phyloP scores from a whole-genome alignment of 2,888 invertebrate species.

The Metellina segmentata region DNA sequence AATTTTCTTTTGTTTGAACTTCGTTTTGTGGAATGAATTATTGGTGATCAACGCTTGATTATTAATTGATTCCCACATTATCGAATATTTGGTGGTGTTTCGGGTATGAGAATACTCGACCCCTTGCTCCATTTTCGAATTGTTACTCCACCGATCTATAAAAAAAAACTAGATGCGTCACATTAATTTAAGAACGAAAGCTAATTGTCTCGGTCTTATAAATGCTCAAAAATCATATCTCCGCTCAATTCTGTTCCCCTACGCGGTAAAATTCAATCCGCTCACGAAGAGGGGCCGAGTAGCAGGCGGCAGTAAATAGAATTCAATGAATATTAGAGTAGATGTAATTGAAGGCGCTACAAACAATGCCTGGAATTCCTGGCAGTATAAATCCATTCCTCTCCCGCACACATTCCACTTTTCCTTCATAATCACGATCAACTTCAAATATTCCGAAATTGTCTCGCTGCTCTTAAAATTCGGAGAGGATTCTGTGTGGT shows the following conservation, averaged over 20 bases:
- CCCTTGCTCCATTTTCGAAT: too few relatives aligned
- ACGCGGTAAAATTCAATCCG: not conserved
- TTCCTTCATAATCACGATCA: constrained; percentile 39
- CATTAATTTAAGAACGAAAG: too few relatives aligned
- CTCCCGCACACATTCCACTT: constrained; percentile 23
- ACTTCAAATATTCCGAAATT: constrained; percentile 67
- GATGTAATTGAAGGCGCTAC: constrained; percentile 58
- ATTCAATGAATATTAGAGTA: constrained; percentile 41
- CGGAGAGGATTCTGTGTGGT: not conserved
- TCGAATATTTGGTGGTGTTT: too few relatives aligned
- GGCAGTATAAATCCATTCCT: constrained; percentile 52
- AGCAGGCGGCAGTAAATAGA: not conserved
- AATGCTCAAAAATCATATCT: too few relatives aligned
- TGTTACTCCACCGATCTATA: too few relatives aligned
- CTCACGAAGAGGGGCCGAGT: not conserved
- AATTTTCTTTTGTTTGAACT: too few relatives aligned
- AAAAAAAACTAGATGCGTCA: too few relatives aligned
- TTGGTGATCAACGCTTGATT: too few relatives aligned
- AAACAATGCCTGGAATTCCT: constrained; percentile 61
- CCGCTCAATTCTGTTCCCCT: not conserved
- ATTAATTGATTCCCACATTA: too few relatives aligned
- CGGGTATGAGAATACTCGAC: too few relatives aligned
- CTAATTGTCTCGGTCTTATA: too few relatives aligned
- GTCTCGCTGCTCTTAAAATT: constrained; percentile 11
- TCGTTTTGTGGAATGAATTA: too few relatives aligned